Conservation (phyloP, 2,888 invertebrate species). For the Eilema caniola region DNA sequence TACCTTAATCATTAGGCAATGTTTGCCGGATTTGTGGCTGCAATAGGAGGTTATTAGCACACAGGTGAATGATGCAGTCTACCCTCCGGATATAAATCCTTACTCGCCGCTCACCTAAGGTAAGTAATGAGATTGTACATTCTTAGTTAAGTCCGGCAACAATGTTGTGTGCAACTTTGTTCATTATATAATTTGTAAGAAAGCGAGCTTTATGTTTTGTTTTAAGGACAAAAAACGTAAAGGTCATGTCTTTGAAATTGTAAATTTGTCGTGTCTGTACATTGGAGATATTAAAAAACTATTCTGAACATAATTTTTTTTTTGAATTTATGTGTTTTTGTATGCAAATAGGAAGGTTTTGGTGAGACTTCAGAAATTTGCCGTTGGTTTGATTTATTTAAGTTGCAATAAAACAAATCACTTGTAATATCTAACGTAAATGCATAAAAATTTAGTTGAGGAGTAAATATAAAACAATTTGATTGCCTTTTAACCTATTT, state of each 20-base stretch:
- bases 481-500: constrained; percentile 39
- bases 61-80: constrained; percentile 23
- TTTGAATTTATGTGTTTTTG: no score
- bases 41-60: constrained; percentile 26
- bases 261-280: no score
- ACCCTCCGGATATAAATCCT: constrained; percentile 28
- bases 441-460: constrained; percentile 1
- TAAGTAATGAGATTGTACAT: constrained; percentile 23
- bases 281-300: no score
- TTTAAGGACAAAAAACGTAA: neutral
- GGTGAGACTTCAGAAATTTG: no score
- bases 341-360: no score
- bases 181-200: constrained; percentile 2
- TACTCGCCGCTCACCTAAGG: constrained; percentile 18
- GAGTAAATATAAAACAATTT: constrained; percentile 23
- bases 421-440: neutral
- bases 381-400: no score
- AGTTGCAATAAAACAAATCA: no score
- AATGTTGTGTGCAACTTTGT: neutral
- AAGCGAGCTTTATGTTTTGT: neutral
- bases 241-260: no score
- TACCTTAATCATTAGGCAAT: constrained; percentile 26
- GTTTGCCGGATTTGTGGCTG: constrained; percentile 22
- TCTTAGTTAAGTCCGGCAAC: constrained; percentile 6
- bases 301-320: no score